phyloP scores from a whole-genome alignment of 2,888 invertebrate genomes.

The Hemaris fuciformis region DNA sequence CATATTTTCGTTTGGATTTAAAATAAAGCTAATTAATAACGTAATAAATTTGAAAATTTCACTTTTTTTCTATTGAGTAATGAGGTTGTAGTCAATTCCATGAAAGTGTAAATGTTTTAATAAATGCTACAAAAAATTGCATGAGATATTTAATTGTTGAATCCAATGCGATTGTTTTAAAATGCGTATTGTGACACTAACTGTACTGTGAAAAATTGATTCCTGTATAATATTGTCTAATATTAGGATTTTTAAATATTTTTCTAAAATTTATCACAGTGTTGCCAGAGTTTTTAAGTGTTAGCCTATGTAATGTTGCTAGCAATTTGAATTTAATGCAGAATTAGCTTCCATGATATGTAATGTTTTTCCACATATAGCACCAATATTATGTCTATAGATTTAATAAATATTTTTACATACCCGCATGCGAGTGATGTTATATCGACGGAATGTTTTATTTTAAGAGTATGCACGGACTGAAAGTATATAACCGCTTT shows the following conservation, averaged over 20 bases:
- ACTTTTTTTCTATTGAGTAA: background rate
- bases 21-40: background rate
- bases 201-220: background rate
- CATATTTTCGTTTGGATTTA: background rate
- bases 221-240: background rate
- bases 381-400: background rate
- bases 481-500: conserved; percentile 35
- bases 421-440: conserved; percentile 15
- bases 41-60: background rate
- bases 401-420: conserved; percentile 9
- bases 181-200: background rate
- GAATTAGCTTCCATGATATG: conserved; percentile 4
- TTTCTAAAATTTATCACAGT: conserved; percentile 9
- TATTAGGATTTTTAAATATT: background rate
- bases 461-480: conserved; percentile 45
- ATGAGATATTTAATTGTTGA: background rate
- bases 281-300: conserved; percentile 5
- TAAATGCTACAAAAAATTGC: background rate
- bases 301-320: background rate
- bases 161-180: background rate
- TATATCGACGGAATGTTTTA: conserved; percentile 15
- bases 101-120: background rate
- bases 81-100: background rate
- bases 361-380: background rate
- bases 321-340: background rate